Evolutionary conservation across 2,888 invertebrate genomes (phyloP).

Genomic region (Acrocyrtus sp.): DNA sequence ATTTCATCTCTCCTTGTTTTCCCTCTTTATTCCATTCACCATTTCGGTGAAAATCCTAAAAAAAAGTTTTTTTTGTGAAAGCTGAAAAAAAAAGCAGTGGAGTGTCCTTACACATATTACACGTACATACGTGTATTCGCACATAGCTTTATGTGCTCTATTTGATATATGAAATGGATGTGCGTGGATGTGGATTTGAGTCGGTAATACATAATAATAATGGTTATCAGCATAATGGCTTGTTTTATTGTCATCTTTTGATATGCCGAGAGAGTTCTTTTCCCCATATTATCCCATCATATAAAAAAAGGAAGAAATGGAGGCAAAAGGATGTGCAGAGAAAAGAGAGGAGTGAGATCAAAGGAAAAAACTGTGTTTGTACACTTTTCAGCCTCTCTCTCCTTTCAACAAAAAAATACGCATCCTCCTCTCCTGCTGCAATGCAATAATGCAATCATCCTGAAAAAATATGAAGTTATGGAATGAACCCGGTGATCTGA

Average conservation of each 20-base stretch:
- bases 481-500: no score
- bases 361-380: no score
- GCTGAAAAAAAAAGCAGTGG: no score
- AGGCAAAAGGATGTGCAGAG: conserved; percentile 24
- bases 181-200: conserved; percentile 35
- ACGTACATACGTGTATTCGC: no score
- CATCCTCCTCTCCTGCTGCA: no score
- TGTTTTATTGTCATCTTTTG: conserved; percentile 42
- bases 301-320: conserved; percentile 11
- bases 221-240: conserved; percentile 44
- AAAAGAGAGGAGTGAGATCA: conserved; percentile 8
- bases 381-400: background rate
- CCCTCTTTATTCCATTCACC: background rate
- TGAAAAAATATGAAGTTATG: no score
- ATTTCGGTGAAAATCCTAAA: no score
- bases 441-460: conserved; percentile 39
- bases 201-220: conserved; percentile 34
- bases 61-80: no score
- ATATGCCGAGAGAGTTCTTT: no score
- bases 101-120: no score
- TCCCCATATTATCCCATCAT: background rate
- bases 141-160: conserved; percentile 22
- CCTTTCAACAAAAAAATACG: background rate
- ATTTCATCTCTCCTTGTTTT: conserved; percentile 18
- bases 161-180: conserved; percentile 13